These are phyloP conservation scores for Drosophila stalkeri DNA, from an alignment of 2,888 invertebrate genomes.

Conservation along the genomic window DNA sequence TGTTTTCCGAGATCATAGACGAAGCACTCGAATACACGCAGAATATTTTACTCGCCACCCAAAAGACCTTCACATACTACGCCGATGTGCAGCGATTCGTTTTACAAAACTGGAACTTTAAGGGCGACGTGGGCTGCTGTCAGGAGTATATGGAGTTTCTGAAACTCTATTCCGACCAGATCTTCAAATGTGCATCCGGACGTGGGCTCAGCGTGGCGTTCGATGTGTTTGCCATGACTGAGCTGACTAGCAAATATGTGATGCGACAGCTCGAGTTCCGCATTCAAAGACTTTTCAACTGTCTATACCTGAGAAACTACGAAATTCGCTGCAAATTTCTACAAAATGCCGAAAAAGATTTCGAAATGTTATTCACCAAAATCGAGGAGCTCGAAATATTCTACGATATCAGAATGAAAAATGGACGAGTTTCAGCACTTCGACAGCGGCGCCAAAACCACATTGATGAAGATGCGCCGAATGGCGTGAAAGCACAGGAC, in stretches of 20 bases:
- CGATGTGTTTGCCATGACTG: constrained; percentile 80
- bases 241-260: constrained; percentile 75
- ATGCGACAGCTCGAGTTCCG: constrained; percentile 82
- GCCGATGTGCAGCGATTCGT: constrained; percentile 73
- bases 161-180: constrained; percentile 71
- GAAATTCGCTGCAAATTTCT: constrained; percentile 80
- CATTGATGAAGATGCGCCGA: constrained; percentile 1
- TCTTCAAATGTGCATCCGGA: constrained; percentile 74
- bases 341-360: constrained; percentile 75
- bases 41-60: constrained; percentile 65
- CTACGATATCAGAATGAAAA: constrained; percentile 78
- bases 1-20: constrained; percentile 78
- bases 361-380: constrained; percentile 72
- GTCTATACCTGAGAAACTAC: constrained; percentile 74
- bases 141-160: constrained; percentile 77
- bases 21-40: constrained; percentile 77
- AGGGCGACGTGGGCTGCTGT: constrained; percentile 63
- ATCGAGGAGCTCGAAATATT: constrained; percentile 81
- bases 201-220: constrained; percentile 66
- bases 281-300: constrained; percentile 81
- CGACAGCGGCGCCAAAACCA: constrained; percentile 33
- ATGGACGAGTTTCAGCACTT: constrained; percentile 50
- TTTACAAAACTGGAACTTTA: constrained; percentile 62
- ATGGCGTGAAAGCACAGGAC: not conserved
- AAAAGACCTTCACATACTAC: constrained; percentile 66